Percentiles rank a stretch among this genome's conserved stretches.
phyloP scores from a whole-genome alignment of 2,888 invertebrate genomes.

The Gastracanthus pulcherrimus region DNA sequence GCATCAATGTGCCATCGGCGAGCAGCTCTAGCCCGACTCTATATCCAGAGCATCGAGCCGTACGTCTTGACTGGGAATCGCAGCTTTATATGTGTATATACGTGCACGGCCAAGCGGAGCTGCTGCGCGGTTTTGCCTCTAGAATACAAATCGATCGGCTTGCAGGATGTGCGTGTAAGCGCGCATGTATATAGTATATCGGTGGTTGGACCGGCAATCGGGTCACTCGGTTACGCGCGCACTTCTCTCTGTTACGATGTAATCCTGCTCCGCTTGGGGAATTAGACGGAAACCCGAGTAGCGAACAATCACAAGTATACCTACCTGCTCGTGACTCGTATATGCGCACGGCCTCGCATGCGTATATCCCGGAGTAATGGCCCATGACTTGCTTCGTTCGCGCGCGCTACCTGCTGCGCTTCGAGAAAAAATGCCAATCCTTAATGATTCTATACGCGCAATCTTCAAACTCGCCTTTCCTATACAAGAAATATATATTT shows the following conservation, averaged over 20 bases:
- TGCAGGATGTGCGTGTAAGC: not conserved
- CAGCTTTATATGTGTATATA: no score
- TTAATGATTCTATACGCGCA: not conserved
- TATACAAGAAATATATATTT: not conserved
- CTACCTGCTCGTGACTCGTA: not conserved
- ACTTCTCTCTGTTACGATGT: not conserved
- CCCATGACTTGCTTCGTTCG: not conserved
- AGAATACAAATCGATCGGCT: constrained; percentile 45
- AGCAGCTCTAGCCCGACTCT: not conserved
- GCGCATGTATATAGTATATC: no score
- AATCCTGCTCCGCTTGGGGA: not conserved
- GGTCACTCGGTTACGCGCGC: constrained; percentile 53
- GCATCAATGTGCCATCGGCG: no score
- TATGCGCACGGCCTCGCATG: no score
- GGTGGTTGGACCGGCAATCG: constrained; percentile 45
- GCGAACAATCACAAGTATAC: not conserved
- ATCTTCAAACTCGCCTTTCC: no score
- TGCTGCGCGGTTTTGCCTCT: no score
- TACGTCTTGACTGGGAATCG: not conserved
- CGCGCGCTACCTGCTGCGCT: no score
- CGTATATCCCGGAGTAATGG: constrained; percentile 18
- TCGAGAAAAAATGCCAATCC: no score
- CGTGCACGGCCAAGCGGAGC: no score
- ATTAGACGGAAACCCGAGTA: constrained; percentile 13
- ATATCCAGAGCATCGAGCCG: not conserved